Percentiles rank a stretch among this genome's conserved stretches.
phyloP scores from a whole-genome alignment of 2,888 invertebrate genomes.

The Pristionchus exspectatus region DNA sequence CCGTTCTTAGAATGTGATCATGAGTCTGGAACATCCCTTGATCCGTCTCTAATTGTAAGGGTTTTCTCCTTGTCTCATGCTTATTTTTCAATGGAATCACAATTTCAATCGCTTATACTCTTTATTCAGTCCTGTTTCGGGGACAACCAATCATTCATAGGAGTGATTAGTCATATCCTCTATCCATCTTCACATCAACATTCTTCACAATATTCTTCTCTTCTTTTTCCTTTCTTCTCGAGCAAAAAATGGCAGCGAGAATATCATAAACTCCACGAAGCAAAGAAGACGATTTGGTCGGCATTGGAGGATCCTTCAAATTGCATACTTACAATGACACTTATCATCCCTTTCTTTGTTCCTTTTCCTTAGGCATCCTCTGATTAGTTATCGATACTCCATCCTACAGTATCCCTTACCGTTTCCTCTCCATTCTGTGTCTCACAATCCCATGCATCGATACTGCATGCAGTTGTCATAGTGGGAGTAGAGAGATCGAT shows the following conservation, averaged over 20 bases:
- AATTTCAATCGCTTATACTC: conserved; percentile 30
- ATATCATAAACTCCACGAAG: conserved; percentile 25
- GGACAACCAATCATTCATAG: background rate
- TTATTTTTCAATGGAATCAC: background rate
- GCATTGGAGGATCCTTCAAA: conserved; percentile 32
- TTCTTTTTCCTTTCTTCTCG: conserved; percentile 14
- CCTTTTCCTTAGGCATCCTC: background rate
- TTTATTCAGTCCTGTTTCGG: conserved; percentile 17
- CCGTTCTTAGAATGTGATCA: background rate
- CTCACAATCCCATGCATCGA: conserved; percentile 29
- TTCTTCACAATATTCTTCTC: background rate
- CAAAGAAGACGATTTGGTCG: background rate
- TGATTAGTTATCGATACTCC: conserved; percentile 18
- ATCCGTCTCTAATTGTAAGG: background rate
- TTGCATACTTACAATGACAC: background rate
- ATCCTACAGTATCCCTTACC: background rate
- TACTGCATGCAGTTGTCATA: conserved; percentile 9
- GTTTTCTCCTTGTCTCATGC: conserved; percentile 15
- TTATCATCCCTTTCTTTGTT: conserved; percentile 4
- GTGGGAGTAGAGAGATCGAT: conserved; percentile 25
- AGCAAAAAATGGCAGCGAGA: conserved; percentile 33
- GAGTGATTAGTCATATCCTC: background rate
- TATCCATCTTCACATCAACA: background rate
- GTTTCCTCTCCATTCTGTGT: conserved; percentile 20
- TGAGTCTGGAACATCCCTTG: conserved; percentile 14